Conservation (phyloP, 1,140 invertebrate species). For the Halictus rubicundus region DNA sequence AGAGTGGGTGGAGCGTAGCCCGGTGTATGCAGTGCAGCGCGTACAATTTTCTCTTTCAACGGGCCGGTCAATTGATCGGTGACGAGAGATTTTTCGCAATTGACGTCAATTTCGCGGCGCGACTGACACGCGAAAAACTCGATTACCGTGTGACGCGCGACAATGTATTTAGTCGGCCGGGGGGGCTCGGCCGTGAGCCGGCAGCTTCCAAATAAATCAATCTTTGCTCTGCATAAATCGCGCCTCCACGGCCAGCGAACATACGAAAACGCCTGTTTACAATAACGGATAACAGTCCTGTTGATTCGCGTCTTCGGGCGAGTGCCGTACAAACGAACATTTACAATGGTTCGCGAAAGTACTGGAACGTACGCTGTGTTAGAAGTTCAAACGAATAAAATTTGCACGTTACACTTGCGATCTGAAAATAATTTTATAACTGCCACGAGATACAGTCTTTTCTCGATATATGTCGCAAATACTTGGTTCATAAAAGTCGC, state of each 20-base stretch:
- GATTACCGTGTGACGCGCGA: slow-evolving; percentile 11
- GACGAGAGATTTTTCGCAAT: slow-evolving; percentile 17
- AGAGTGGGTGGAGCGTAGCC: not conserved
- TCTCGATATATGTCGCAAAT: no score
- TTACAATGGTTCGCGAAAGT: no score
- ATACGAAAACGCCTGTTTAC: slow-evolving; percentile 1
- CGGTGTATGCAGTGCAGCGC: not conserved
- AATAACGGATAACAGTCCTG: not conserved
- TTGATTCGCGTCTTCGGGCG: no score
- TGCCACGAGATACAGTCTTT: no score
- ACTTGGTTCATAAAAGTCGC: no score
- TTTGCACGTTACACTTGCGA: no score
- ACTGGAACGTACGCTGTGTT: no score
- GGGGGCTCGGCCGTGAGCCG: not conserved
- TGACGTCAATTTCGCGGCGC: slow-evolving; percentile 14
- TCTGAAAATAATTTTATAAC: no score
- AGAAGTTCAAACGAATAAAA: no score
- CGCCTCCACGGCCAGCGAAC: not conserved
- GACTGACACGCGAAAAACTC: not conserved
- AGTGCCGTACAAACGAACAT: not conserved
- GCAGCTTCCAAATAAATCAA: slow-evolving; percentile 32
- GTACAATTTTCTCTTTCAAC: slow-evolving; percentile 4
- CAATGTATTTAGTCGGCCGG: slow-evolving; percentile 18
- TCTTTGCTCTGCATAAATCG: slow-evolving; percentile 10
- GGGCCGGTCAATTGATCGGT: not conserved